Conservation (phyloP, 2,113 vertebrate genomes). For the Martes martes region DNA sequence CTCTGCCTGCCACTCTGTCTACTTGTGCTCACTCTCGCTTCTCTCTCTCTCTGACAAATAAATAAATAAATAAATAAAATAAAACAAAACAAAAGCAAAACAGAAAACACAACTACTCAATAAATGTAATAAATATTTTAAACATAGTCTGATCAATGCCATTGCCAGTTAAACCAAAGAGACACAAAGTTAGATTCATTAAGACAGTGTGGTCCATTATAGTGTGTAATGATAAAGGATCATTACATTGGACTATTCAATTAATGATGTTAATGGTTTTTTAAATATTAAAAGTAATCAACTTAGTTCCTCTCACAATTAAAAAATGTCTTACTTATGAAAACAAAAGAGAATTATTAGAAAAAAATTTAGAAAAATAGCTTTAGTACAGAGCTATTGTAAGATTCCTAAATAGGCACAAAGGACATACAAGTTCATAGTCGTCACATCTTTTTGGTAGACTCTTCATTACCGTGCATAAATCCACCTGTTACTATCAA, state of each 20-base stretch:
- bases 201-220: not conserved
- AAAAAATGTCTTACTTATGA: not conserved
- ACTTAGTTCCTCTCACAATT: not conserved
- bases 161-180: not conserved
- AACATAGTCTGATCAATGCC: not conserved
- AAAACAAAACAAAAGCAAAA: not conserved
- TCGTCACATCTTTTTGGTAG: not conserved
- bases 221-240: not conserved
- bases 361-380: not conserved
- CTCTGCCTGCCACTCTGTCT: too few species aligned
- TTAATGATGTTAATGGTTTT: not conserved
- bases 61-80: too few species aligned
- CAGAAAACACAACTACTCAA: not conserved
- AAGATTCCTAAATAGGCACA: not conserved
- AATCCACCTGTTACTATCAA: not conserved
- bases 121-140: conserved; percentile 7
- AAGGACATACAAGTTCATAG: not conserved
- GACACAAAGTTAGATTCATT: not conserved
- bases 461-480: not conserved
- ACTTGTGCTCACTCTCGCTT: too few species aligned
- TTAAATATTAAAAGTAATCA: not conserved
- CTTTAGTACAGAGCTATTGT: not conserved
- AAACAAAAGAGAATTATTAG: not conserved
- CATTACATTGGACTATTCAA: not conserved
- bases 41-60: too few species aligned